Conservation (phyloP, 2,113 vertebrate genomes). For the Carollia perspicillata region DNA sequence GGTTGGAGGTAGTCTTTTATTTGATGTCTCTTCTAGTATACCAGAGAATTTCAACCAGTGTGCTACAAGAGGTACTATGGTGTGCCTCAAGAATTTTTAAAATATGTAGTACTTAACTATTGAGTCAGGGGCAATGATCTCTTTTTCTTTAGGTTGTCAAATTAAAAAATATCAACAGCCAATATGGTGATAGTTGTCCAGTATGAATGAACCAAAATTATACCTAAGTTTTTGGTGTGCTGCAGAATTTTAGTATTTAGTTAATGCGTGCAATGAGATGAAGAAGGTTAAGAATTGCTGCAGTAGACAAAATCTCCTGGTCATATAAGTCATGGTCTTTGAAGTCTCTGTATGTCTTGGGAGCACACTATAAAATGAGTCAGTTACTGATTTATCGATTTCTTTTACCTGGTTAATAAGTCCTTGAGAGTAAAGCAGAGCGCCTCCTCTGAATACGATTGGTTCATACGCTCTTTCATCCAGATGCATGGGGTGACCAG, state of each 20-base stretch:
- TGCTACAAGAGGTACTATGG: too few species aligned
- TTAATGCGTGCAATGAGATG: background rate
- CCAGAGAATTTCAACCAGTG: background rate
- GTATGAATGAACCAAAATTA: background rate
- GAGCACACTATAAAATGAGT: background rate
- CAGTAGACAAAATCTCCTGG: background rate
- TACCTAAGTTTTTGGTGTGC: background rate
- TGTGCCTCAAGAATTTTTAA: background rate
- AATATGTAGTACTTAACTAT: background rate
- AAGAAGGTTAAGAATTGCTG: background rate
- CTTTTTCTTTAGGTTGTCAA: background rate
- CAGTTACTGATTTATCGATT: background rate
- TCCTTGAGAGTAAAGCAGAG: background rate
- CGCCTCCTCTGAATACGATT: background rate
- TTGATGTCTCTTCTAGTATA: background rate
- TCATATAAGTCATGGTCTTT: background rate
- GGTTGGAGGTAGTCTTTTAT: background rate
- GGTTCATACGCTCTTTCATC: background rate
- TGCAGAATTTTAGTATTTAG: background rate
- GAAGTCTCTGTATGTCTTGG: background rate
- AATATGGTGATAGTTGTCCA: background rate
- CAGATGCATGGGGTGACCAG: background rate
- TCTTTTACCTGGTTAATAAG: background rate
- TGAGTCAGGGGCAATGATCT: background rate
- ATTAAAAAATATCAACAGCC: background rate